Evolutionary conservation across 2,797 vertebrate genomes (phyloP).

Genomic region (Adrianichthys oophorus): DNA sequence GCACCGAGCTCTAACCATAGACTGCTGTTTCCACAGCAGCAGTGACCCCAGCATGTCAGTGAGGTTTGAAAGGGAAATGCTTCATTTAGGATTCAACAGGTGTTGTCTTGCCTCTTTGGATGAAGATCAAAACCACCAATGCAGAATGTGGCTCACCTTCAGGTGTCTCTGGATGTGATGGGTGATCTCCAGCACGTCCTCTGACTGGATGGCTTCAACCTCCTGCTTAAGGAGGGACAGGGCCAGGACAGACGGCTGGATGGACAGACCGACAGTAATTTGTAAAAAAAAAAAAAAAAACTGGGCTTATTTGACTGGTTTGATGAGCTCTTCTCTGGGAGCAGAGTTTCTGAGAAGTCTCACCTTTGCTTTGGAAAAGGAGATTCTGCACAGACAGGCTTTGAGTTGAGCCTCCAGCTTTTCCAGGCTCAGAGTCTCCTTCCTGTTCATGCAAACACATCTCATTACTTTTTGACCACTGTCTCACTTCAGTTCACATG

Average conservation of each 20-base stretch:
- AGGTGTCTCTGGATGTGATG: constrained; percentile 90
- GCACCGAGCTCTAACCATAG: neutral
- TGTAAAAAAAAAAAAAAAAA: no score
- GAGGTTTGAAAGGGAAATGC: no score
- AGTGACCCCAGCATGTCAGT: no score
- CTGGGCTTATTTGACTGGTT: neutral
- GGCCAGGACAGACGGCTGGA: constrained; percentile 91
- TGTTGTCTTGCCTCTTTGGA: neutral
- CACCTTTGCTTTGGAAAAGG: constrained; percentile 98
- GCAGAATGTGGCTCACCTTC: constrained; percentile 78
- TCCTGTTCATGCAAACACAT: constrained; percentile 72
- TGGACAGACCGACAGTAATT: neutral
- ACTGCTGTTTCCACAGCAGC: no score
- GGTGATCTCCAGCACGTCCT: constrained; percentile 89
- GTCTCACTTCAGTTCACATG: no score
- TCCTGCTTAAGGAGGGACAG: constrained; percentile 92
- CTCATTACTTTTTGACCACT: neutral
- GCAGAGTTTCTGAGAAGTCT: constrained; percentile 23
- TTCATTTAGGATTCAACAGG: neutral
- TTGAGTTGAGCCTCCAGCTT: constrained; percentile 96
- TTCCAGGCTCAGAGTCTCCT: constrained; percentile 87
- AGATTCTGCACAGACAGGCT: constrained; percentile 92
- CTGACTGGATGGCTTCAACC: constrained; percentile 85
- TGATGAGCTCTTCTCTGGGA: neutral
- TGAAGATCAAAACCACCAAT: neutral